Conservation (phyloP, 1,140 invertebrate genomes). For the Trichoplusia ni region DNA sequence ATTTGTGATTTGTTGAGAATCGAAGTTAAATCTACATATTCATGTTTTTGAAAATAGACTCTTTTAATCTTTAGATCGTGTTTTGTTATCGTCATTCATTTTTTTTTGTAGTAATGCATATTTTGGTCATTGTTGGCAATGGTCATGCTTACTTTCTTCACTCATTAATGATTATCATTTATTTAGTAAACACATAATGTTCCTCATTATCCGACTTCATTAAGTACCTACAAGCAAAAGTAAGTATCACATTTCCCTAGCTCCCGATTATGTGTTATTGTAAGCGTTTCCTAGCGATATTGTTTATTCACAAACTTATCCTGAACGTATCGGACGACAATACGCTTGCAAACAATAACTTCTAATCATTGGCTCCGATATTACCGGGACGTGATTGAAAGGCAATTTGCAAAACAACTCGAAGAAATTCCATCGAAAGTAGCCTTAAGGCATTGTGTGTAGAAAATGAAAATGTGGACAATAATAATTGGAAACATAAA, state of each 20-base stretch:
- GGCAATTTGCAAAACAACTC: background rate
- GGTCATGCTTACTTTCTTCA: too few relatives aligned
- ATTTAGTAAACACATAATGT: too few relatives aligned
- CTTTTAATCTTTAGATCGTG: background rate
- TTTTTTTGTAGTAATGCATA: background rate
- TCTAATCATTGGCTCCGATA: background rate
- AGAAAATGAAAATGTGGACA: background rate
- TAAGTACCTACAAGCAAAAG: too few relatives aligned
- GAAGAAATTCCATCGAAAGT: background rate
- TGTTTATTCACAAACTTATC: too few relatives aligned
- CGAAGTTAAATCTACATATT: background rate
- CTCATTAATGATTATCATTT: too few relatives aligned
- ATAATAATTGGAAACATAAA: conserved; percentile 10
- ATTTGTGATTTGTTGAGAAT: background rate
- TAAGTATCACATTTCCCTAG: too few relatives aligned
- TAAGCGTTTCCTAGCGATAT: too few relatives aligned
- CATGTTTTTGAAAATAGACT: background rate
- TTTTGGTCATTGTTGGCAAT: background rate
- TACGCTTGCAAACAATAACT: too few relatives aligned
- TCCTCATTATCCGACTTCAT: too few relatives aligned
- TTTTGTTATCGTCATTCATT: too few relatives aligned
- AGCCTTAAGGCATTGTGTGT: background rate
- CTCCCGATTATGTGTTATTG: too few relatives aligned
- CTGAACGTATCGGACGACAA: background rate
- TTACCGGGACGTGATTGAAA: background rate